phyloP scores from a whole-genome alignment of 2,888 invertebrate species.

The Caenorhabditis virilis region DNA sequence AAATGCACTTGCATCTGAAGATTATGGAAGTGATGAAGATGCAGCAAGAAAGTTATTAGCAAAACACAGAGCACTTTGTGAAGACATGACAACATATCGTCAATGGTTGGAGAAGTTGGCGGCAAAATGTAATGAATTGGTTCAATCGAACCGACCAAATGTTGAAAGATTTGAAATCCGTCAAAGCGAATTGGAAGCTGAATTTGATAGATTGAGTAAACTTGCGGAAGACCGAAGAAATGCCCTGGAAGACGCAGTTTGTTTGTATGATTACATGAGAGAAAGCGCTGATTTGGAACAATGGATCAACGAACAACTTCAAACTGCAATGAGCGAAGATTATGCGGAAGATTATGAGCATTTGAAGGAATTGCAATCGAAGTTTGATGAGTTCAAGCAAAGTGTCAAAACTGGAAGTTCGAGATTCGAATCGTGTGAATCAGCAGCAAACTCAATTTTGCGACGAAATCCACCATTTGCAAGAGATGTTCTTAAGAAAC shows the following conservation, averaged over 20 bases:
- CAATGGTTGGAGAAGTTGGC: slow-evolving; percentile 55
- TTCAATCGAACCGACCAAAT: slow-evolving; percentile 42
- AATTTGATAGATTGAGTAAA: slow-evolving; percentile 51
- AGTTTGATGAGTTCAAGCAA: slow-evolving; percentile 90
- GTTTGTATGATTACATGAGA: slow-evolving; percentile 86
- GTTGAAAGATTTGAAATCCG: slow-evolving; percentile 47
- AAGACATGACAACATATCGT: slow-evolving; percentile 62
- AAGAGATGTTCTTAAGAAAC: slow-evolving; percentile 80
- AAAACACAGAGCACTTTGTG: slow-evolving; percentile 81
- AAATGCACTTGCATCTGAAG: slow-evolving; percentile 79
- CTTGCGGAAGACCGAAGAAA: slow-evolving; percentile 47
- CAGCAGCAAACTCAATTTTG: slow-evolving; percentile 80
- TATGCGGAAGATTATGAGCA: slow-evolving; percentile 83
- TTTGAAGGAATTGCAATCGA: slow-evolving; percentile 79
- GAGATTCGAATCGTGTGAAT: slow-evolving; percentile 86
- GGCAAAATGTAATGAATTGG: slow-evolving; percentile 46
- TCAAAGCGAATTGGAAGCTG: slow-evolving; percentile 56
- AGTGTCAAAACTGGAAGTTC: slow-evolving; percentile 87
- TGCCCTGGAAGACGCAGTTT: slow-evolving; percentile 85
- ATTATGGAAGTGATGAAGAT: slow-evolving; percentile 87
- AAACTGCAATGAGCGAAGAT: slow-evolving; percentile 86
- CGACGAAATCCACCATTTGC: slow-evolving; percentile 82
- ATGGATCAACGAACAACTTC: slow-evolving; percentile 89
- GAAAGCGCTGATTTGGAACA: slow-evolving; percentile 80
- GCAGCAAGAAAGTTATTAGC: slow-evolving; percentile 89